Evolutionary conservation across 64 coral and sea anemone genomes (phyloP).

Genomic region (Dendronephthya gigantea): DNA sequence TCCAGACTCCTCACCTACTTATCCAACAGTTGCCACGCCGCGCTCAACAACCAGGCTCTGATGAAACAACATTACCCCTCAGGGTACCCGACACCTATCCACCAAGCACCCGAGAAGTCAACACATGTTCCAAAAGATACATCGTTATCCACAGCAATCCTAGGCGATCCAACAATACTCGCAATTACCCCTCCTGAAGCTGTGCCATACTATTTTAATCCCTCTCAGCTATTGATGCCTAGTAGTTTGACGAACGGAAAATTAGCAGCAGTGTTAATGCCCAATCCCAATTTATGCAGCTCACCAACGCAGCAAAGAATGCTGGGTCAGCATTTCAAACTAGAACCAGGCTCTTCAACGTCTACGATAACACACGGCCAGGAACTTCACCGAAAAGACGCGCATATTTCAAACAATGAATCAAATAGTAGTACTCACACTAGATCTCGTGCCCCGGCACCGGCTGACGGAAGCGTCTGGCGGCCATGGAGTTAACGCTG

Average conservation of each 20-base stretch:
- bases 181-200: background rate
- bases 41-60: background rate
- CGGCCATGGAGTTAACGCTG: background rate
- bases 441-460: background rate
- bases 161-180: background rate
- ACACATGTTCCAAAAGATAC: background rate
- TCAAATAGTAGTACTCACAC: background rate
- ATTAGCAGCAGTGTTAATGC: background rate
- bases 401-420: background rate
- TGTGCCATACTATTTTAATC: background rate
- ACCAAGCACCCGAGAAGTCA: background rate
- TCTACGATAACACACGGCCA: background rate
- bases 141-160: background rate
- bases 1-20: conserved; percentile 48
- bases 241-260: background rate
- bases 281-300: background rate
- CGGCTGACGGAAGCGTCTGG: background rate
- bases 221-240: background rate
- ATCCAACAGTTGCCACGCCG: conserved; percentile 43
- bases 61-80: background rate
- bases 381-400: background rate
- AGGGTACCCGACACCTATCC: background rate
- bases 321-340: background rate
- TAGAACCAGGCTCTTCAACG: background rate
- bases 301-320: background rate